phyloP scores from a whole-genome alignment of 2,797 vertebrate species.

The Enteromius trimaculatus region DNA sequence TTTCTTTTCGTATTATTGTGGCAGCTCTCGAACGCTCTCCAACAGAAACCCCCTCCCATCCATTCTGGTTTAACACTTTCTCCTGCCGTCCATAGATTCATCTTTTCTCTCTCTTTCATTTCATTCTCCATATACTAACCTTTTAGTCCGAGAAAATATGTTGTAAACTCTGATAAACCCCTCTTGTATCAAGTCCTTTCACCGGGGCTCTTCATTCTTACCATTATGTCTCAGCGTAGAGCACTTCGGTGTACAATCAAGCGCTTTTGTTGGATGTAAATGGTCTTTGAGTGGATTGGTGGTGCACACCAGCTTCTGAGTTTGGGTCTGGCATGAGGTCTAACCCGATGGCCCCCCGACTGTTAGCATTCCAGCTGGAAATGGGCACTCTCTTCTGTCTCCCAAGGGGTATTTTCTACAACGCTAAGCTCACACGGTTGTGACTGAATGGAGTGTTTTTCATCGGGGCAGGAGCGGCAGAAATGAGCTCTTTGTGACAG shows the following conservation, averaged over 20 bases:
- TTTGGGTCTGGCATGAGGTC: conserved; percentile 33
- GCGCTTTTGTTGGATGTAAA: conserved; percentile 41
- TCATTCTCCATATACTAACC: conserved; percentile 7
- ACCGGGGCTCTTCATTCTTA: not conserved
- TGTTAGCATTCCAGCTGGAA: conserved; percentile 40
- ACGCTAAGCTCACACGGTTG: conserved; percentile 31
- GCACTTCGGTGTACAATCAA: conserved; percentile 15
- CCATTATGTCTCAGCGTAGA: conserved; percentile 4
- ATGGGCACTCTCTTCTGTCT: conserved; percentile 35
- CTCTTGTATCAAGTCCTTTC: conserved; percentile 41
- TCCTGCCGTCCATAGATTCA: not conserved
- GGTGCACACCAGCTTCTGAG: conserved; percentile 31
- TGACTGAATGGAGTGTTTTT: conserved; percentile 45
- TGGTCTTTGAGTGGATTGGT: conserved; percentile 13
- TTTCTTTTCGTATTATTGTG: conserved; percentile 14
- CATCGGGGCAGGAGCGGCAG: conserved; percentile 28
- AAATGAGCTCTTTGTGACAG: conserved; percentile 58
- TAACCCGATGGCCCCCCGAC: conserved; percentile 32
- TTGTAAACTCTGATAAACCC: conserved; percentile 33
- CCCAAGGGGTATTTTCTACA: conserved; percentile 36
- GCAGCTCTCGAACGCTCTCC: not conserved
- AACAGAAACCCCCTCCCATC: conserved; percentile 1
- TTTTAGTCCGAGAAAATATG: conserved; percentile 6
- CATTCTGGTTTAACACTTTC: conserved; percentile 11
- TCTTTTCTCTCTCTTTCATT: not conserved